Percentiles rank a stretch among this genome's conserved stretches.
Evolutionary conservation across 2,797 vertebrate genomes (phyloP).

Genomic region (Kryptopterus vitreolus): DNA sequence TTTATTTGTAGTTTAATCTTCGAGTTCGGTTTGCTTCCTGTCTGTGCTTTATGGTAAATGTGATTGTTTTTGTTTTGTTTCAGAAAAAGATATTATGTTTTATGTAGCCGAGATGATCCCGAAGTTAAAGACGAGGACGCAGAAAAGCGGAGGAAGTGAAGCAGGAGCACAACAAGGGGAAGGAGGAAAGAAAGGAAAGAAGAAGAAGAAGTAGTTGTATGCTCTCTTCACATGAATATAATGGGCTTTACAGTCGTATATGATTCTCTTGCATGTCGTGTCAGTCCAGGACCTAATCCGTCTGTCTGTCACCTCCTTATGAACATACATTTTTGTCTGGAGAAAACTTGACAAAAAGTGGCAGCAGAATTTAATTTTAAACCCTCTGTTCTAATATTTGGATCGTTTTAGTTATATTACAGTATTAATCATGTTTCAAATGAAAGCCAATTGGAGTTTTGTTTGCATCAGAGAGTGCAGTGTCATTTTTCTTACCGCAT

Average conservation of each 20-base stretch:
- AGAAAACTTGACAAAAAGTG: not conserved
- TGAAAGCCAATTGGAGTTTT: not conserved
- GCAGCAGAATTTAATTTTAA: constrained; percentile 1
- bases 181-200: constrained; percentile 93
- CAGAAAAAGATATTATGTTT: constrained; percentile 91
- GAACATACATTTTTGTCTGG: not conserved
- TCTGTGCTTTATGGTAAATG: not conserved
- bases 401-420: not conserved
- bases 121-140: constrained; percentile 92
- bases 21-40: not conserved
- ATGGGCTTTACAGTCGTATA: not conserved
- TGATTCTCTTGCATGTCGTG: not conserved
- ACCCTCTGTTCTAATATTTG: not conserved
- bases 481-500: not conserved
- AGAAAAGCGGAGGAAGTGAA: constrained; percentile 86
- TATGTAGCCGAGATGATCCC: constrained; percentile 96
- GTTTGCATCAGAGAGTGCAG: not conserved
- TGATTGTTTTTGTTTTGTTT: not conserved
- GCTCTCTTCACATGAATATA: not conserved
- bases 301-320: not conserved
- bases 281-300: not conserved
- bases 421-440: not conserved
- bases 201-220: constrained; percentile 86
- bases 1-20: not conserved
- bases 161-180: constrained; percentile 86